Percentiles rank a stretch among this genome's conserved stretches.
phyloP scores from a whole-genome alignment of 2,797 vertebrate genomes.

The Falco concolor region DNA sequence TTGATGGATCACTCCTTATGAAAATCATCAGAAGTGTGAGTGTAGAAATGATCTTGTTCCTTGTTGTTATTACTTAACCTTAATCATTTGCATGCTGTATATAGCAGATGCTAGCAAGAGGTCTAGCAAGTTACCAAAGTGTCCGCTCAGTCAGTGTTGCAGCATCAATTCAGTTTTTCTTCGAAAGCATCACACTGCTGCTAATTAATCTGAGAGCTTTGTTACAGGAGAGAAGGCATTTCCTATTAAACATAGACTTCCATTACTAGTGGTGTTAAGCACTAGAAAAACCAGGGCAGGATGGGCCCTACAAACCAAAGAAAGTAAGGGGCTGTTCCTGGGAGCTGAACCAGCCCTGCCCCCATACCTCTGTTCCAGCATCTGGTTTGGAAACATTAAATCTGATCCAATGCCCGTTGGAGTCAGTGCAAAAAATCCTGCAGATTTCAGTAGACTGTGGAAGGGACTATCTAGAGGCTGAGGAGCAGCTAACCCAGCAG shows the following conservation, averaged over 20 bases:
- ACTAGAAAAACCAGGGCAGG: background rate
- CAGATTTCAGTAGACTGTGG: background rate
- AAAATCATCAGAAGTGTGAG: background rate
- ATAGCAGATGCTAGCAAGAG: background rate
- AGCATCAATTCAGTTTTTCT: background rate
- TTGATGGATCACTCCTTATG: background rate
- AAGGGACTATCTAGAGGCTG: background rate
- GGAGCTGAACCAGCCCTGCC: background rate
- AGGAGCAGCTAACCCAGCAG: background rate
- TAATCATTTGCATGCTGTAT: background rate
- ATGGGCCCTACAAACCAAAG: background rate
- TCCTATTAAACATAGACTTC: background rate
- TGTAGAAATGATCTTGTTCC: background rate
- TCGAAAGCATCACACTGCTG: background rate
- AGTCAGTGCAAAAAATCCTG: background rate
- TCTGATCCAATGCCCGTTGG: background rate
- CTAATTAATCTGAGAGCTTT: background rate
- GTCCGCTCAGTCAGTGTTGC: background rate
- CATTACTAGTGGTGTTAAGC: background rate
- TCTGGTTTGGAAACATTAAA: background rate
- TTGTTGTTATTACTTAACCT: background rate
- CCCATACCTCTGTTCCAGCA: rapidly evolving
- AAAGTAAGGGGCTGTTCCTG: background rate
- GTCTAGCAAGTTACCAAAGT: background rate
- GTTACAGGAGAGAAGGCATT: background rate